These are phyloP conservation scores for Drosophila mulleri DNA, from an alignment of 2,888 invertebrate species.

Conservation along the genomic window DNA sequence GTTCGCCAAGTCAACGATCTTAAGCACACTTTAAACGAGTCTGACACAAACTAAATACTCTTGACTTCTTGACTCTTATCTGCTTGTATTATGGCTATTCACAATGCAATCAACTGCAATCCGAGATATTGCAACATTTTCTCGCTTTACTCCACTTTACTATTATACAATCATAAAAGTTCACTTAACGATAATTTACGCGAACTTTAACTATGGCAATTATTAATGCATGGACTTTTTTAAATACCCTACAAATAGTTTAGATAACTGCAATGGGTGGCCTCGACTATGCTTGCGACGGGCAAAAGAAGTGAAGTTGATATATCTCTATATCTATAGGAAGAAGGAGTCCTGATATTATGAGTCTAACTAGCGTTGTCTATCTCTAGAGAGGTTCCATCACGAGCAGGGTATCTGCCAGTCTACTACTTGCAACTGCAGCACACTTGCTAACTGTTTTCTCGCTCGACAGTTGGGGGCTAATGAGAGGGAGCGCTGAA, in stretches of 20 bases:
- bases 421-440: neutral
- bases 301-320: neutral
- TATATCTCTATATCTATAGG: neutral
- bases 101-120: constrained; percentile 6
- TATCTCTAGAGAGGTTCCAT: neutral
- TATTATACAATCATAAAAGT: constrained; percentile 22
- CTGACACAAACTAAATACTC: neutral
- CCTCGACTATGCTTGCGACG: neutral
- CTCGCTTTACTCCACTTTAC: neutral
- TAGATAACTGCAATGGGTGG: neutral
- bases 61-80: neutral
- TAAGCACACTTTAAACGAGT: neutral
- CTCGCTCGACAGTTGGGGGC: constrained; percentile 3
- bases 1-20: constrained; percentile 9
- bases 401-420: neutral
- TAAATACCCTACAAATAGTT: constrained; percentile 1
- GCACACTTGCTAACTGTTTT: neutral
- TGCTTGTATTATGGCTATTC: neutral
- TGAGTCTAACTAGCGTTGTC: too few relatives aligned
- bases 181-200: constrained; percentile 18
- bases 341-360: too few relatives aligned
- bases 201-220: constrained; percentile 27
- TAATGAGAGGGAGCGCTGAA: constrained; percentile 13
- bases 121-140: constrained; percentile 8
- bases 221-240: constrained; percentile 20